phyloP scores from a whole-genome alignment of 2,113 vertebrate species.

The Oncorhynchus nerka region DNA sequence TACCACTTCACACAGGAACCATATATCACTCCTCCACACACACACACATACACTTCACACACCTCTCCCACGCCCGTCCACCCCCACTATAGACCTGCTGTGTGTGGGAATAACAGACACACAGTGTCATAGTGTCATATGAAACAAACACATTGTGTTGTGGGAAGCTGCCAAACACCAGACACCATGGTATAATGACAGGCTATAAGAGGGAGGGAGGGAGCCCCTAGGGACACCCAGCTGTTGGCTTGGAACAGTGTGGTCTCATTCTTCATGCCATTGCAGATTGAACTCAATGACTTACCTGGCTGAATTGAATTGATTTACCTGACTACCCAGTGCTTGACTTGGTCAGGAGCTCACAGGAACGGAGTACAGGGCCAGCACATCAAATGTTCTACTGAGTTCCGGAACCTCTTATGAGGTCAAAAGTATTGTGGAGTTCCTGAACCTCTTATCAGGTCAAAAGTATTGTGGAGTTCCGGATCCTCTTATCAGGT shows the following conservation, averaged over 20 bases:
- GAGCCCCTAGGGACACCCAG: neutral
- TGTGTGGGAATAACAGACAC: slow-evolving; percentile 65
- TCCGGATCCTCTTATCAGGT: no score
- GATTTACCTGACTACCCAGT: no score
- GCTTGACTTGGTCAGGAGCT: no score
- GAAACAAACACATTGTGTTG: slow-evolving; percentile 52
- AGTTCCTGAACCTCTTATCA: no score
- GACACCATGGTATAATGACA: slow-evolving; percentile 25
- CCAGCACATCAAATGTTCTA: no score
- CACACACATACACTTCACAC: neutral
- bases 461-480: no score
- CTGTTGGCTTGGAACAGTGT: neutral
- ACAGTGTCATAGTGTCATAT: slow-evolving; percentile 42
- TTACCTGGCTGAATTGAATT: no score
- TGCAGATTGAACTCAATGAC: no score
- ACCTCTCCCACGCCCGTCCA: neutral
- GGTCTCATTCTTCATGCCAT: no score
- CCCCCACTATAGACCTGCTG: slow-evolving; percentile 16
- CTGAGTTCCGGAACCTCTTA: no score
- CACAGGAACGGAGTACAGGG: no score
- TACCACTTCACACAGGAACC: slow-evolving; percentile 25
- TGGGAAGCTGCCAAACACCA: neutral
- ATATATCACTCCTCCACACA: neutral
- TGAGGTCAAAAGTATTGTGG: no score
- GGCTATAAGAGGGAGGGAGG: neutral